Evolutionary conservation across 1,140 invertebrate genomes (phyloP), one percentile per base, ranked within the genome.

Genomic region (Neodiprion virginianus): DNA sequence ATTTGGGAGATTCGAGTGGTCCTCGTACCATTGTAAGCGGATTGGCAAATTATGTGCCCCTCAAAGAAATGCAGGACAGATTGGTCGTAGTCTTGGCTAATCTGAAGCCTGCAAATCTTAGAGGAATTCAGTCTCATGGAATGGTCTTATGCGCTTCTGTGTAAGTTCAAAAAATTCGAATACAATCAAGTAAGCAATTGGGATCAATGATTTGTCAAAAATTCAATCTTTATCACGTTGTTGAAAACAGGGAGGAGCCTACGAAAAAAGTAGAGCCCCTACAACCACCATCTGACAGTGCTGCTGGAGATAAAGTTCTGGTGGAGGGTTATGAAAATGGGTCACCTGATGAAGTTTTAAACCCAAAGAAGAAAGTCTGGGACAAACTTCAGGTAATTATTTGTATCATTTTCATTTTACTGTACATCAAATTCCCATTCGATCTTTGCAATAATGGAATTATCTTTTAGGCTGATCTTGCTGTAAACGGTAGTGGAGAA

Each of bases 361-460:
- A 99, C 89, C 97, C 98, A 8, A 99, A 99, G 85, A 99, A 99
- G 87, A 99, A 99, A 91, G 91, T 99, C 12, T 99, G 98, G 97
- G 97, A 99, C 84, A 97, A 96, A 84, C 82, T 97, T 49, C 94
- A 95, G 82, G 92, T 90, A 81, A 77, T 12, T 74, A 23, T 49
- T 72, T 53, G 1, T 69, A 14, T 14, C 3, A 7, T 53, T 47
- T 65, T 68, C 7, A 21, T 78, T 49, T 40, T 21, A 73, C 71
- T 65, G 49, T 47, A 48, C 49, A 70, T 65, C 67, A 61, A 48
- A 3, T 72, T 50, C 71, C 47, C 8, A 28, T 69, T 67, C 12
- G 68, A 67, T 75, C 70, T 48, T 23, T 69, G 23, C 8, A 21
- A 68, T 74, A 69, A 65, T 50, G 61, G 74, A 69, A 78, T 49